Evolutionary conservation across 35 echinoderm and acorn worm species (phyloP), one percentile per base, ranked within the genome.

Genomic region (Apostichopus parvimensis): DNA sequence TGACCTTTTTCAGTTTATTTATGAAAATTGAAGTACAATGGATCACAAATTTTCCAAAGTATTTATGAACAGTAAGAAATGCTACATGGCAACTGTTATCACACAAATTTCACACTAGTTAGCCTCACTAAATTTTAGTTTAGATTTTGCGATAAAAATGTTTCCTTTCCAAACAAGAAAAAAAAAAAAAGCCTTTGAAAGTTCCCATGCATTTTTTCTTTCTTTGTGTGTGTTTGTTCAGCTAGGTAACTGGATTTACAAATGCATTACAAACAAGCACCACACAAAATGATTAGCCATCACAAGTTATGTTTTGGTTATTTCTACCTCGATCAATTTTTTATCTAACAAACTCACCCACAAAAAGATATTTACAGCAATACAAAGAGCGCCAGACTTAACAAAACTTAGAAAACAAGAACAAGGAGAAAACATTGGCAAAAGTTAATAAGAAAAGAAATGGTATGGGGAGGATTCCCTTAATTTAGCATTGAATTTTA

Each of bases 341-440:
- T 28, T 87, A 62, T 87, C 85, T 87, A 87, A 87, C 85, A 87
- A 87, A 87, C 59, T 87, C 85, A 87, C 64, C 64, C 85, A 87
- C 86, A 88, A 64, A 88, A 88, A 88, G 86, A 88, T 88, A 88
- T 88, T 88, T 88, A 88, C 86, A 88, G 86, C 86, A 88, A 88
- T 88, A 88, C 86, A 88, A 88, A 88, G 61, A 88, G 86, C 86
- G 86, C 86, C 58, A 88, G 57, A 66, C 57, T 88, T 88, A 45
- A 88, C 86, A 88, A 88, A 88, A 88, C 86, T 88, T 88, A 88
- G 18, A 87, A 88, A 88, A 88, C 57, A 88, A 88, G 71, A 75
- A 75, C 71, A 75, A 75, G 71, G 71, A 75, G 62, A 73, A 73
- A 88, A 88, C 58, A 88, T 72, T 14, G 23, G 62, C 61, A 88